These are phyloP conservation scores for Nomada flava DNA, from an alignment of 2,888 invertebrate species.

Conservation along the genomic window DNA sequence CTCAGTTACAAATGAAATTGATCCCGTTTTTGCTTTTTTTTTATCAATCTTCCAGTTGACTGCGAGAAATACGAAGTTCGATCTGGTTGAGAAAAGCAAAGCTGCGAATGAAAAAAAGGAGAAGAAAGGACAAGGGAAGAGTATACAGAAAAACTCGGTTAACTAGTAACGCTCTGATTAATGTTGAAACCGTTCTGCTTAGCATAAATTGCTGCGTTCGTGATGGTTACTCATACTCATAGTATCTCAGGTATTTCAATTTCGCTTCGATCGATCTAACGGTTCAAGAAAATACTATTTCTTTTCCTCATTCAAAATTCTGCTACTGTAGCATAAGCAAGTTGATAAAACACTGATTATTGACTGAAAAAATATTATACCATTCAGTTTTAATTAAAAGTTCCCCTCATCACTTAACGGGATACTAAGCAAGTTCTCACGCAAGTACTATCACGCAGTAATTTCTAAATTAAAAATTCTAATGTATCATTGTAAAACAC, in stretches of 20 bases:
- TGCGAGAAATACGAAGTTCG: neutral
- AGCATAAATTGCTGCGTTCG: constrained; percentile 34
- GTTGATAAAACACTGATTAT: neutral
- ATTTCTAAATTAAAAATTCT: no score
- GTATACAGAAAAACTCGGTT: constrained; percentile 67
- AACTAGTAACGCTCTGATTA: constrained; percentile 82
- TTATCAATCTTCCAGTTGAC: no score
- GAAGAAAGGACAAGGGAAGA: constrained; percentile 45
- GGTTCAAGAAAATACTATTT: neutral
- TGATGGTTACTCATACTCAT: constrained; percentile 20
- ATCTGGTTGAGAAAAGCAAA: constrained; percentile 12
- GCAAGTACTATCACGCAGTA: no score
- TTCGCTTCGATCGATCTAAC: constrained; percentile 37
- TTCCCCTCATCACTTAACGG: no score
- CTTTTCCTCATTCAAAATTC: neutral
- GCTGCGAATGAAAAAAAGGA: neutral
- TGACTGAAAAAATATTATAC: no score
- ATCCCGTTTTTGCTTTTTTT: no score
- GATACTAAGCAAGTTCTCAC: no score
- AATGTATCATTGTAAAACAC: no score
- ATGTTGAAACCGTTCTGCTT: constrained; percentile 48
- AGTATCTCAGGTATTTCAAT: constrained; percentile 47
- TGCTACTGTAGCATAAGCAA: neutral
- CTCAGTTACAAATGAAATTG: no score
- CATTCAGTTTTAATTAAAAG: no score